Base-by-base conservation (phyloP, 2,888 invertebrate species). In the Athalia rosae region DNA sequence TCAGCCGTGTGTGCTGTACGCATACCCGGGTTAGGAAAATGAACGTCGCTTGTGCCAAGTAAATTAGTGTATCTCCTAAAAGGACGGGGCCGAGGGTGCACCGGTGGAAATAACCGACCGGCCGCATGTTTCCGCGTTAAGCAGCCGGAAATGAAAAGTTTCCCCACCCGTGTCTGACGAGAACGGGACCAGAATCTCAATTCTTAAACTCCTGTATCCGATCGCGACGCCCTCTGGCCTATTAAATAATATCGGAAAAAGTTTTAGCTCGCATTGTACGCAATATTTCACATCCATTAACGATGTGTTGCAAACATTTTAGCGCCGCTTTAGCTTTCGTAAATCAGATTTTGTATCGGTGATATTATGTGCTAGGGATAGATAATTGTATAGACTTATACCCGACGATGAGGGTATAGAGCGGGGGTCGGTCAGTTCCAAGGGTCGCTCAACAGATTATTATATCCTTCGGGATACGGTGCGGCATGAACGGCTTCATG, bases 401-500 rank as follows among this genome's bases (percentile, higher is more conserved):
- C 58, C 71, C 28, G 28, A 28, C 28, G 71, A 71, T 56, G 43
- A 69, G 50, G 58, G 58, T 13, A 58, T 71, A 11, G 58, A 47
- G 13, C 4, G 15, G 50, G 71, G 71, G 45, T 71, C 11, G 53
- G 13, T 8, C 43, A 58, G 45, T 28, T 6, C 58, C 58, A 9
- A 71, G 71, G 71, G 71, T 71, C 58, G 71, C 62, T 71, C 71
- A 58, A 58, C 71, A 71, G 71, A 56, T 71, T 71, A 71, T 71
- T 71, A 71, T 71, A 56, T 45, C 56, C 58, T 58, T n/a, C 59
- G 53, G 45, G 41, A 56, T 58, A 58, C 45, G 4, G 71, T 28
- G 28, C 28, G 45, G 58, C 50, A 56, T 45, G 15, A 58, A 71
- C 43, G 71, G 56, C 71, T 71, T 15, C 56, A 45, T 28, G 13